Conservation (phyloP, 2,797 vertebrate genomes). For the Argentina silus region DNA sequence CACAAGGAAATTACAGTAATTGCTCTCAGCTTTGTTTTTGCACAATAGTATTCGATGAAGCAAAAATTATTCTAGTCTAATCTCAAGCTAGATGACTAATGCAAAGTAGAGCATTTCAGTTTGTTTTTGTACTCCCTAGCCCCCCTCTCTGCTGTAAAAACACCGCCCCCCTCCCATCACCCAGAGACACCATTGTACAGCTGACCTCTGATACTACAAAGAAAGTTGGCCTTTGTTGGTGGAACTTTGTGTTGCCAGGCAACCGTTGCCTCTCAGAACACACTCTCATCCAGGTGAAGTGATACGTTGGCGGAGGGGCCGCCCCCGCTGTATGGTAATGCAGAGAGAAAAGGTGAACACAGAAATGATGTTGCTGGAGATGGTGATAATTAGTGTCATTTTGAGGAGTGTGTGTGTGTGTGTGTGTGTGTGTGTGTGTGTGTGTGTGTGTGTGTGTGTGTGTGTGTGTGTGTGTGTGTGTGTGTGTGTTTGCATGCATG, state of each 20-base stretch:
- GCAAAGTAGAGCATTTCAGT: not conserved
- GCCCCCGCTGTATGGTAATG: constrained; percentile 10
- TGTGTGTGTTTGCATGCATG: no score
- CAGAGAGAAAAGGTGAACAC: not conserved
- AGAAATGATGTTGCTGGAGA: not conserved
- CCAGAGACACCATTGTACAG: no score
- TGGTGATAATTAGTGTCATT: not conserved
- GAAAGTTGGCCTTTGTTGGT: not conserved
- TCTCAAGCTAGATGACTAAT: not conserved
- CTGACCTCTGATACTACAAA: no score
- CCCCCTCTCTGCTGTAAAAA: not conserved
- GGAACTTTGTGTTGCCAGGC: not conserved
- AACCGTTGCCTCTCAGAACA: constrained; percentile 5
- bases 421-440: not conserved
- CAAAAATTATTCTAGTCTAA: not conserved
- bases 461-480: not conserved
- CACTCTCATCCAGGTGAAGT: constrained; percentile 7
- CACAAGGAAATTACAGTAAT: not conserved
- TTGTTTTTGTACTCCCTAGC: no score
- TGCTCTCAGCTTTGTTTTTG: not conserved
- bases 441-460: not conserved
- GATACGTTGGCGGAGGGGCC: not conserved
- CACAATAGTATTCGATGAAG: not conserved
- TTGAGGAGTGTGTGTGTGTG: not conserved
- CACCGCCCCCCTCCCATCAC: no score